Conservation (phyloP, 2,797 vertebrate species). For the Catharus ustulatus region DNA sequence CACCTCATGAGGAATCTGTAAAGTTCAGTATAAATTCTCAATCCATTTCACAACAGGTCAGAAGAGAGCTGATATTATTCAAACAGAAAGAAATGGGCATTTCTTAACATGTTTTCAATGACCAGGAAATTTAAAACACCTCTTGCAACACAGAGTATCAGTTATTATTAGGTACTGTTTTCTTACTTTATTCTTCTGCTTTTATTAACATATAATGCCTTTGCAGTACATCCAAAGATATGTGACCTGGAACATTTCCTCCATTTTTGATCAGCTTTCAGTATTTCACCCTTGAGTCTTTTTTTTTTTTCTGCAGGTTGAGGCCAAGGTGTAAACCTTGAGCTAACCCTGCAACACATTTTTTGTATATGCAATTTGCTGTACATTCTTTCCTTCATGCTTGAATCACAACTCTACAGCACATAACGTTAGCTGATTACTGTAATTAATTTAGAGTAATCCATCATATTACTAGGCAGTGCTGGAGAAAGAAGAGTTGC, state of each 20-base stretch:
- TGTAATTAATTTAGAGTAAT: constrained; percentile 54
- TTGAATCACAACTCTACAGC: constrained; percentile 12
- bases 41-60: constrained; percentile 51
- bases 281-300: constrained; percentile 26
- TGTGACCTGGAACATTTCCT: constrained; percentile 45
- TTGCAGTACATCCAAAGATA: constrained; percentile 52
- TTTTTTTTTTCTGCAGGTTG: not conserved
- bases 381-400: constrained; percentile 41
- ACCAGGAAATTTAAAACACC: constrained; percentile 72
- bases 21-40: constrained; percentile 60
- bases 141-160: constrained; percentile 38
- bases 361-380: constrained; percentile 6
- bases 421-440: constrained; percentile 25
- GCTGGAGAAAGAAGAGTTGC: constrained; percentile 7
- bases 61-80: constrained; percentile 53
- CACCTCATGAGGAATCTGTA: constrained; percentile 46
- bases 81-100: constrained; percentile 34
- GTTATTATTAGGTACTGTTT: constrained; percentile 64
- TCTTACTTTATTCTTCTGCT: constrained; percentile 65
- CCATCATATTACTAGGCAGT: constrained; percentile 18
- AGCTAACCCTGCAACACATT: constrained; percentile 9
- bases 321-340: constrained; percentile 56
- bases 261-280: constrained; percentile 56
- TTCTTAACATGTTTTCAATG: constrained; percentile 60
- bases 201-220: constrained; percentile 66